Evolutionary conservation across 2,797 vertebrate species (phyloP).

Genomic region (Pangasius sanitwongsei): DNA sequence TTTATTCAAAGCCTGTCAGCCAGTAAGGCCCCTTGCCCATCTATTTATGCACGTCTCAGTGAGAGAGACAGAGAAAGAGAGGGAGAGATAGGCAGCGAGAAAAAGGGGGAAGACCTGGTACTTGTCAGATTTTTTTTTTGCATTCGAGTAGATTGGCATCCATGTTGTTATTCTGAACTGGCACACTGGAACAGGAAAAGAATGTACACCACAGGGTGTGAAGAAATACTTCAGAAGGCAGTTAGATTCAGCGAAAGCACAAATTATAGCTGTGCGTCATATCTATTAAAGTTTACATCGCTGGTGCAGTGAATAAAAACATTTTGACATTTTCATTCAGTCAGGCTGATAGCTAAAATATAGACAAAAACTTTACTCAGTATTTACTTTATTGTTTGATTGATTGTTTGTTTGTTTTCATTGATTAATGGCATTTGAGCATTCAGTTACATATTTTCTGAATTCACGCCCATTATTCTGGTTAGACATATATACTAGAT

Average conservation of each 20-base stretch:
- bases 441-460: neutral
- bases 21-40: constrained; percentile 50
- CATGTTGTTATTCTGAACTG: constrained; percentile 54
- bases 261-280: neutral
- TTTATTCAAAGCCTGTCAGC: constrained; percentile 55
- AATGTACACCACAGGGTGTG: constrained; percentile 29
- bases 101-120: constrained; percentile 44
- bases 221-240: constrained; percentile 27
- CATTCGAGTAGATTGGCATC: constrained; percentile 38
- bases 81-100: constrained; percentile 22
- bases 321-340: neutral
- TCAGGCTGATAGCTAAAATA: constrained; percentile 3
- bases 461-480: neutral
- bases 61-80: constrained; percentile 36
- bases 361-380: neutral
- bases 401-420: neutral
- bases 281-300: constrained; percentile 3
- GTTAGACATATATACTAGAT: neutral
- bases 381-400: neutral
- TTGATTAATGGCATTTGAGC: neutral
- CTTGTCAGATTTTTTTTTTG: constrained; percentile 45
- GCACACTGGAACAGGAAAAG: constrained; percentile 41
- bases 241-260: neutral
- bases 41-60: constrained; percentile 53
- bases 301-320: neutral